Conservation (phyloP, 2,888 invertebrate genomes). For the Xestobium rufovillosum region DNA sequence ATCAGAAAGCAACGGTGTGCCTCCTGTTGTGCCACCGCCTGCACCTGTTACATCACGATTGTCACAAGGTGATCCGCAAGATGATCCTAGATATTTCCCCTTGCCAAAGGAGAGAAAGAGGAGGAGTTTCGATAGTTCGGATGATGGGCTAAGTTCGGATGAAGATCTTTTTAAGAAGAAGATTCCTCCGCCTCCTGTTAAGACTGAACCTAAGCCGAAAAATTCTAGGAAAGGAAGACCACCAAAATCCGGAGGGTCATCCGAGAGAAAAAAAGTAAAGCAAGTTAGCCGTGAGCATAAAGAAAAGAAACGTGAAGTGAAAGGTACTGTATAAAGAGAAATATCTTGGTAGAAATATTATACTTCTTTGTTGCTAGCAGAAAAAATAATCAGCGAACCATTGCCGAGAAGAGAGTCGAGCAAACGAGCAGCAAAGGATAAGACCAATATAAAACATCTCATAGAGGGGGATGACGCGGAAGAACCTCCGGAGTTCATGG, state of each 20-base stretch:
- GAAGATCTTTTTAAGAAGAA: slow-evolving; percentile 48
- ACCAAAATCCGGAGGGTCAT: slow-evolving; percentile 41
- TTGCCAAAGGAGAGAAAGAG: slow-evolving; percentile 65
- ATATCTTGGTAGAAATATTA: too few relatives aligned
- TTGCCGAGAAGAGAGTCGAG: slow-evolving; percentile 56
- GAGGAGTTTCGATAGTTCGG: slow-evolving; percentile 57
- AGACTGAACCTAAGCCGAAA: slow-evolving; percentile 25
- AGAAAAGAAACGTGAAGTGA: slow-evolving; percentile 17
- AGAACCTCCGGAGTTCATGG: slow-evolving; percentile 51
- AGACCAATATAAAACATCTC: slow-evolving; percentile 49
- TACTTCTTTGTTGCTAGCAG: too few relatives aligned
- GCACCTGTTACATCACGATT: slow-evolving; percentile 38
- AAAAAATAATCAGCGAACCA: slow-evolving; percentile 44
- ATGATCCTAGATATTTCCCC: slow-evolving; percentile 64
- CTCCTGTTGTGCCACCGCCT: slow-evolving; percentile 33
- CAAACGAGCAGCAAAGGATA: slow-evolving; percentile 61
- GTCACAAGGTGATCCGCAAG: slow-evolving; percentile 48
- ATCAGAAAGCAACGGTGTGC: slow-evolving; percentile 36
- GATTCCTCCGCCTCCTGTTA: slow-evolving; percentile 31
- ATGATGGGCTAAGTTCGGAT: slow-evolving; percentile 56
- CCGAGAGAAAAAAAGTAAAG: slow-evolving; percentile 31
- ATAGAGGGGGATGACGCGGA: slow-evolving; percentile 48
- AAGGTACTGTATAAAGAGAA: too few relatives aligned
- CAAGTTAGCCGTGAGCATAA: slow-evolving; percentile 21
- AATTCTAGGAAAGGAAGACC: slow-evolving; percentile 36